A percentile compares a stretch with the other conserved stretches of the same genome.
These are phyloP conservation scores for Hydropotes inermis DNA, from an alignment of 2,113 vertebrate genomes.

Conservation along the genomic window DNA sequence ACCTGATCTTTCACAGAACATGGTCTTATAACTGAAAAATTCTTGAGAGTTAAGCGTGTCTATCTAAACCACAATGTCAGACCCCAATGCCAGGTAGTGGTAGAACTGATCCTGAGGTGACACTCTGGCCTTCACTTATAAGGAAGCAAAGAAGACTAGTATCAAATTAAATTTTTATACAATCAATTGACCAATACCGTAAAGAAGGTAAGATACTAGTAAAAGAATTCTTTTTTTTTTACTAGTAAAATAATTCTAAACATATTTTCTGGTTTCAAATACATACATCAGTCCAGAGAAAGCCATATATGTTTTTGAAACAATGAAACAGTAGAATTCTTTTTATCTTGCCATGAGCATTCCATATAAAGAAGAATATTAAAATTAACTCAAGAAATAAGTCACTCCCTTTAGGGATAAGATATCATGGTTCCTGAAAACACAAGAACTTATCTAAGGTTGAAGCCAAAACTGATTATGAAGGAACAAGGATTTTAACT, in stretches of 20 bases:
- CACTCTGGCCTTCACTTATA: not conserved
- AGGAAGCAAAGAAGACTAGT: not conserved
- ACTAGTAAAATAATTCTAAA: conserved; percentile 14
- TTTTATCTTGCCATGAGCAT: not conserved
- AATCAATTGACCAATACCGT: not conserved
- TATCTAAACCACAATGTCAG: not conserved
- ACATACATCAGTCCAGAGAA: not conserved
- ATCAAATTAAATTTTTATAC: not conserved
- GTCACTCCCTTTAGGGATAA: not conserved
- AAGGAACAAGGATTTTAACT: not conserved
- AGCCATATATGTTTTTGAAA: not conserved
- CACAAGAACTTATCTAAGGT: not conserved
- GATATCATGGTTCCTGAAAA: not conserved
- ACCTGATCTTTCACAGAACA: not conserved
- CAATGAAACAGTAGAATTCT: not conserved
- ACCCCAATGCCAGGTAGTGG: not conserved
- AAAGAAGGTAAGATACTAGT: not conserved
- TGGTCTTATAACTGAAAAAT: not conserved
- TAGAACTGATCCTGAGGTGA: not conserved
- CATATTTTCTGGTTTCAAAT: not conserved
- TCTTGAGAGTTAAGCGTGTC: not conserved
- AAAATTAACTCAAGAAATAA: conserved; percentile 10
- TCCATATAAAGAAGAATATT: not conserved
- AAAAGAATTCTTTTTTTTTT: not conserved
- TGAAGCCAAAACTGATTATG: not conserved